Base-by-base conservation (phyloP, 2,113 vertebrate species). In the Gymnarchus niloticus region DNA sequence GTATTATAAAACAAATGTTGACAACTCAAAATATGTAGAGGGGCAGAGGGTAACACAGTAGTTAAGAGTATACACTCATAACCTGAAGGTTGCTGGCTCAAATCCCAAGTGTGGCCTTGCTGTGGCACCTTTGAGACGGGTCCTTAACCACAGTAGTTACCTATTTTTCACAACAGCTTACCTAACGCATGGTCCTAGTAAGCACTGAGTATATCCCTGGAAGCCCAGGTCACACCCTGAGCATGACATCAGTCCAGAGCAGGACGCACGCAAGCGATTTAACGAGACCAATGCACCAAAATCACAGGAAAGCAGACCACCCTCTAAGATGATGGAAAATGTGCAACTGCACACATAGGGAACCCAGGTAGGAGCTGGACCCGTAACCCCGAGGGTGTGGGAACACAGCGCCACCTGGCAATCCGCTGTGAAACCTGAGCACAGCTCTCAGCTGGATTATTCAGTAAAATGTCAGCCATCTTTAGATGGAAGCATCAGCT, bases 1-100 rank as follows among this genome's bases (percentile, higher is more conserved):
- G 41, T 73, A 73, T 73, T 73, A 73, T 73, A 73, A 73, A 73
- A 73, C 65, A 73, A 41, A 73, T 73, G 65, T 37, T 21, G 65
- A 73, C 19, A 33, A 73, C 41, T 33, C 14, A 8, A 73, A 73
- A 73, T 73, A 73, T 73, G 33, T 37, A 17, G 65, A 73, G 65
- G 33, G 41, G 65, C 49, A 76, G 23, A 52, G 46, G 17, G 23
- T 51, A 33, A 25, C 59, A 85, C n/a, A 28, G 17, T 48, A 54
- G 28, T 69, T 28, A 65, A 33, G 51, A 65, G 78, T 5, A 44
- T 41, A 59, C 9, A 41, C 46, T 48, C 76, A 25, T 41, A 21
- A 78, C 41, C 76, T 5, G 76, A 46, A 78, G 44, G 37, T 44
- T 78, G 41, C 23, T 78, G 76, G 41, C 76, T 78, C 37, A 78